phyloP scores from a whole-genome alignment of 2,113 vertebrate genomes.

The Clinocottus analis region DNA sequence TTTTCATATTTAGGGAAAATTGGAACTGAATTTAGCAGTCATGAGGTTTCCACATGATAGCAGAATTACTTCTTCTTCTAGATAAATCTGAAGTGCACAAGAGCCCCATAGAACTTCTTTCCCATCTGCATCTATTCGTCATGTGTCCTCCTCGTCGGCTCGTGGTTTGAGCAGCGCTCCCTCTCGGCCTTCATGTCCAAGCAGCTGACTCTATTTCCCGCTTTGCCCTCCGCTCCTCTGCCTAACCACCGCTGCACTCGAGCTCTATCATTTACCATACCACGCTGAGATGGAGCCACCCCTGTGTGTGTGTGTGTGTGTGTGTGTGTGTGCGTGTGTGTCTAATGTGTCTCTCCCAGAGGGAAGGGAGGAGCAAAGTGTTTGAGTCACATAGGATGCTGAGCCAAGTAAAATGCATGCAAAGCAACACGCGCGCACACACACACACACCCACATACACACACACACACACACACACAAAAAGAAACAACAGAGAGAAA shows the following conservation, averaged over 20 bases:
- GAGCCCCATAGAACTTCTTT: not conserved
- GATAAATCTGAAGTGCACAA: not conserved
- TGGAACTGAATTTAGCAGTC: conserved; percentile 18
- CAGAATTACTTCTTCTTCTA: not conserved
- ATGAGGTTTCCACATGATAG: conserved; percentile 38
- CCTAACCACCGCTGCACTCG: conserved; percentile 48
- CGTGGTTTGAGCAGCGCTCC: conserved; percentile 39
- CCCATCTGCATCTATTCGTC: conserved; percentile 31
- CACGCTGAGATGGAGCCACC: conserved; percentile 58
- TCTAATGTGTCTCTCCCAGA: conserved; percentile 53
- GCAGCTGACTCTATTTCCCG: conserved; percentile 67
- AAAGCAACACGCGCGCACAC: conserved; percentile 18
- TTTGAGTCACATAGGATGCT: conserved; percentile 36
- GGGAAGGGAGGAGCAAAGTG: conserved; percentile 59
- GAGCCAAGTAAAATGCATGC: conserved; percentile 26
- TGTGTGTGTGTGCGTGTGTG: not conserved
- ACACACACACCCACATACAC: not conserved
- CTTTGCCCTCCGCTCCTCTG: conserved; percentile 48
- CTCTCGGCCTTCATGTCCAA: conserved; percentile 41
- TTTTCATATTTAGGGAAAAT: conserved; percentile 1
- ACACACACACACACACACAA: not conserved
- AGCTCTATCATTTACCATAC: conserved; percentile 74
- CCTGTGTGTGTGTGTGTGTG: conserved; percentile 25
- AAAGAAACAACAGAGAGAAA: not conserved
- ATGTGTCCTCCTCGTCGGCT: conserved; percentile 30